Conservation (phyloP, 2,113 vertebrate genomes). For the Eublepharis macularius region DNA sequence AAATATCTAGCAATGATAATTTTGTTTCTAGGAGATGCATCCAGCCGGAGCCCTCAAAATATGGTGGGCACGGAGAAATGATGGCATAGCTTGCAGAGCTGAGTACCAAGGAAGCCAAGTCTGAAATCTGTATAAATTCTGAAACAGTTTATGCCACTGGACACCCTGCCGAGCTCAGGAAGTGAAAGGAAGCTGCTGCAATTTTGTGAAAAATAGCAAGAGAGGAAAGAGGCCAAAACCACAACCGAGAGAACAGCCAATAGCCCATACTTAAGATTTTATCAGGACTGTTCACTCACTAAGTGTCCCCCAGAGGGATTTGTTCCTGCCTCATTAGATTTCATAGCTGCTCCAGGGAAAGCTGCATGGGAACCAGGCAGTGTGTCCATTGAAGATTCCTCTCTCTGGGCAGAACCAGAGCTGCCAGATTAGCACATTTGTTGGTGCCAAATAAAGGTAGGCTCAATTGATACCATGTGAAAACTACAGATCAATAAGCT, state of each 20-base stretch:
- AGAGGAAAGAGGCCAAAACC: background rate
- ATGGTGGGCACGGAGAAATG: background rate
- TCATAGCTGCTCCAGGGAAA: constrained; percentile 5
- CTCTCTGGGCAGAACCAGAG: background rate
- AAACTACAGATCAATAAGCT: background rate
- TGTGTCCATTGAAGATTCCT: background rate
- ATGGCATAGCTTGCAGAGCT: background rate
- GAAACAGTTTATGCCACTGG: background rate
- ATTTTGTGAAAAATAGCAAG: background rate
- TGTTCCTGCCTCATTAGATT: constrained; percentile 10
- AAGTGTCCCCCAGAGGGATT: background rate
- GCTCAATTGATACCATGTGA: background rate
- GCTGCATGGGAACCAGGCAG: background rate
- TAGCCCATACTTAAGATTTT: background rate
- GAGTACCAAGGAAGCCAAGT: background rate
- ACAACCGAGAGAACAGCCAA: rapidly evolving
- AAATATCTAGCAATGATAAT: background rate
- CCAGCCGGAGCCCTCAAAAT: background rate
- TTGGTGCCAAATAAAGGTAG: background rate
- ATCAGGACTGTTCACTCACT: constrained; percentile 14
- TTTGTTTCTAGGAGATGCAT: background rate
- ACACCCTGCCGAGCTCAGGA: constrained; percentile 10
- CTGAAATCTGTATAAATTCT: background rate
- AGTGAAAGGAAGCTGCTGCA: background rate
- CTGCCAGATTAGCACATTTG: background rate